Evolutionary conservation across 2,888 invertebrate species (phyloP), one percentile per base, ranked within the genome.

Genomic region (Phasia obesa): DNA sequence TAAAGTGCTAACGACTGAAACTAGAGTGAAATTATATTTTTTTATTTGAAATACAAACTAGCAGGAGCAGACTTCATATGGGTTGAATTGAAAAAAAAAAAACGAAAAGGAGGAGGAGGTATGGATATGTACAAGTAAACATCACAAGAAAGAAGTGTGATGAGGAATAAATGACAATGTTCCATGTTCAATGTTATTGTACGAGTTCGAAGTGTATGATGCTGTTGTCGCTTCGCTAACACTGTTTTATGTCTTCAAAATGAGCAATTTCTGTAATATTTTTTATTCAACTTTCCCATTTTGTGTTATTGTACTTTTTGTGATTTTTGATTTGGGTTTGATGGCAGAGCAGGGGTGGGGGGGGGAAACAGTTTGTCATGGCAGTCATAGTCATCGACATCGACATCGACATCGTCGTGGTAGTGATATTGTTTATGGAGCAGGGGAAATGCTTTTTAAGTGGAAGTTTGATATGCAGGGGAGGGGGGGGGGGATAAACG

Each of bases 1-100:
- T 83, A 83, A 83, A 83, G 83, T 83, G 83, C 79, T 76, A 83
- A 83, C 79, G 83, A 83, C 70, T 79, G 59, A 79, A 83, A 75
- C 75, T 75, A 42, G 70, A 75, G 83, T 77, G 55, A 77, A 77
- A 77, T 77, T 77, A 62, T 31, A 17, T 27, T 31, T 51, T 13
- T 65, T 53, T 64, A 60, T 65, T 70, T 13, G 6, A 15, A 25
- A 21, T n/a, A 57, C 49, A 49, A 25, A 49, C 57, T 69, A 59
- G 67, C 47, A 55, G 27, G 65, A 60, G 75, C 35, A 27, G 44
- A 53, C 5, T 49, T 53, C 47, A 57, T 47, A 7, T 21, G 35
- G 35, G 47, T 42, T 15, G 31, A n/a, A 38, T 23, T 4, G n/a
- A 25, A 23, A 5, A 1, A 15, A n/a, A 2, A 11, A 4, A 7